These are phyloP conservation scores for Trissoscelio sp. DNA, from an alignment of 2,888 invertebrate species.

Conservation along the genomic window DNA sequence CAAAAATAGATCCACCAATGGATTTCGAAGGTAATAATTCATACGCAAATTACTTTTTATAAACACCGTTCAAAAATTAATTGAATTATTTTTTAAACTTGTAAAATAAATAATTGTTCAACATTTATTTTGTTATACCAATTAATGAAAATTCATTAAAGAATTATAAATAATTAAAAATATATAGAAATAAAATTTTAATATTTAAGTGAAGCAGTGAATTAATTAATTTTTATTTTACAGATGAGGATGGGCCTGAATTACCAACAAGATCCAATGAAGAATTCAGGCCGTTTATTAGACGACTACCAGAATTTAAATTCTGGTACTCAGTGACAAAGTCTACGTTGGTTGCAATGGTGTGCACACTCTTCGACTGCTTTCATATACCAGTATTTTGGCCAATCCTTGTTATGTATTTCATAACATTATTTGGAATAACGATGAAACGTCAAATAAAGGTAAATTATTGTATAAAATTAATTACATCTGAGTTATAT, in stretches of 20 bases:
- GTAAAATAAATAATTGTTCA: too few species aligned
- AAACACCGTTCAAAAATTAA: too few species aligned
- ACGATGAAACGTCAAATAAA: constrained; percentile 99
- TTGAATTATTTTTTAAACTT: too few species aligned
- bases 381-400: constrained; percentile 99
- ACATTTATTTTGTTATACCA: not conserved
- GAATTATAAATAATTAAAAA: too few species aligned
- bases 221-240: constrained; percentile 3
- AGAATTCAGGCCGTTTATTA: constrained; percentile 99
- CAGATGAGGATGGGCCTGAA: constrained; percentile 93
- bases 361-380: constrained; percentile 98
- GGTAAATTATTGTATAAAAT: too few species aligned
- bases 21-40: constrained; percentile 92
- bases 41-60: too few species aligned
- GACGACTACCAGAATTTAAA: constrained; percentile 99
- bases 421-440: constrained; percentile 98
- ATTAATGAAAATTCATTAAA: not conserved
- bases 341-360: constrained; percentile 94
- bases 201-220: too few species aligned
- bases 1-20: constrained; percentile 99
- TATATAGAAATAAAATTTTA: too few species aligned
- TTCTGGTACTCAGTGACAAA: constrained; percentile 99
- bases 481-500: too few species aligned
- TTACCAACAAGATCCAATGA: constrained; percentile 97
- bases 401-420: constrained; percentile 99